These are phyloP conservation scores for Folsomia candida DNA, from an alignment of 2,888 invertebrate species.

Conservation along the genomic window DNA sequence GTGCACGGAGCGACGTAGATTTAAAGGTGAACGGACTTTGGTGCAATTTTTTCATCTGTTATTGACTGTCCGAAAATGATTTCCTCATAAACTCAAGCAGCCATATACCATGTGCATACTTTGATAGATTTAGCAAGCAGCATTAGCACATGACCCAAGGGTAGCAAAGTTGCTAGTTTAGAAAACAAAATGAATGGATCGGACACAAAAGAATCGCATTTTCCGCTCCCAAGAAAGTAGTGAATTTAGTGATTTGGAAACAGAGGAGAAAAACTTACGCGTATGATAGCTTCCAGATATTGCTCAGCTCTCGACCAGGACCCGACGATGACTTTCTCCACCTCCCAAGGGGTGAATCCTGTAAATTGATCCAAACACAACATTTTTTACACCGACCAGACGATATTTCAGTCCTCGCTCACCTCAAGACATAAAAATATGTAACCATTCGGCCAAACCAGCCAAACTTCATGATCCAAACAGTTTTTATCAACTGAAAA, in stretches of 20 bases:
- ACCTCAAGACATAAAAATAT: not conserved
- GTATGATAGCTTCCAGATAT: conserved; percentile 67
- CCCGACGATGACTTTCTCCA: conserved; percentile 64
- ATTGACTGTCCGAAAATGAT: too few relatives aligned
- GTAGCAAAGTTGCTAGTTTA: too few relatives aligned
- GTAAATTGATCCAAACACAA: conserved; percentile 50
- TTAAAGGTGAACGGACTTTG: too few relatives aligned
- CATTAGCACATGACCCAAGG: too few relatives aligned
- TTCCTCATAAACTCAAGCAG: too few relatives aligned
- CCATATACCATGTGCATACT: too few relatives aligned
- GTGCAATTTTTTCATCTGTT: too few relatives aligned
- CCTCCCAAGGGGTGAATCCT: conserved; percentile 61
- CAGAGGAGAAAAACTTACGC: conserved; percentile 56
- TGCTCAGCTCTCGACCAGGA: conserved; percentile 71
- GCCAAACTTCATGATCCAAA: not conserved
- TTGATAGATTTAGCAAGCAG: too few relatives aligned
- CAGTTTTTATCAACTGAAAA: too few relatives aligned
- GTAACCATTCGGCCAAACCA: too few relatives aligned
- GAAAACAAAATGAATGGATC: conserved; percentile 12
- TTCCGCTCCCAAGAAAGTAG: conserved; percentile 15
- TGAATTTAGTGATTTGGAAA: conserved; percentile 22
- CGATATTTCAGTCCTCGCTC: not conserved
- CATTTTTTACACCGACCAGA: too few relatives aligned
- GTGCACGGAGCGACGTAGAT: too few relatives aligned
- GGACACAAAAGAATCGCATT: conserved; percentile 19